Percentiles rank a stretch among this genome's conserved stretches.
Evolutionary conservation across 1,140 invertebrate species (phyloP).

Genomic region (Leptopilina clavipes): DNA sequence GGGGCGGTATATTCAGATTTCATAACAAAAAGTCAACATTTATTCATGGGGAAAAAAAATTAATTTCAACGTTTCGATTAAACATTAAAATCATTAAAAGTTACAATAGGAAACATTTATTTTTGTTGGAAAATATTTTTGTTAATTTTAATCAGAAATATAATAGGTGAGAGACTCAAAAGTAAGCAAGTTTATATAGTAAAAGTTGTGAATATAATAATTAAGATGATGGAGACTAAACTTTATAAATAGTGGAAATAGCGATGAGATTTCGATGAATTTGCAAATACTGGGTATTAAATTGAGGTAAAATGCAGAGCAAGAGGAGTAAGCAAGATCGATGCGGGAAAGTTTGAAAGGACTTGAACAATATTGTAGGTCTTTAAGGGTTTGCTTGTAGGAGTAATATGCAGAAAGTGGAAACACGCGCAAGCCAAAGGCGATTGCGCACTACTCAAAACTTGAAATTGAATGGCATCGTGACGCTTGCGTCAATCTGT

Average conservation of each 20-base stretch:
- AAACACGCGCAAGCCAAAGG: slow-evolving; percentile 44
- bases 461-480: slow-evolving; percentile 37
- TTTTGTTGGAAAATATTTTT: no score
- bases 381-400: slow-evolving; percentile 38
- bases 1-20: no score
- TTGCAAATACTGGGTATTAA: neutral
- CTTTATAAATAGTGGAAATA: no score
- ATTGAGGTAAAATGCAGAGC: neutral
- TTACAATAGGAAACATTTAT: no score
- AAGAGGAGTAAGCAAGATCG: neutral
- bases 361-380: slow-evolving; percentile 45
- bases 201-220: no score
- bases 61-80: no score
- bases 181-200: no score
- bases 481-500: slow-evolving; percentile 68
- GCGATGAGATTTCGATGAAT: neutral
- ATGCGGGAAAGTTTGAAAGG: slow-evolving; percentile 16
- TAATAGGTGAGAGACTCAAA: no score
- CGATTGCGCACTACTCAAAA: slow-evolving; percentile 58
- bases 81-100: no score
- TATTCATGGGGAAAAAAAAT: neutral
- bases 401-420: slow-evolving; percentile 29
- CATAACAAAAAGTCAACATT: neutral
- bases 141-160: no score
- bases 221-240: no score